These are phyloP conservation scores for human DNA, from an alignment of 2,113 vertebrate species.

Conservation along the genomic window DNA sequence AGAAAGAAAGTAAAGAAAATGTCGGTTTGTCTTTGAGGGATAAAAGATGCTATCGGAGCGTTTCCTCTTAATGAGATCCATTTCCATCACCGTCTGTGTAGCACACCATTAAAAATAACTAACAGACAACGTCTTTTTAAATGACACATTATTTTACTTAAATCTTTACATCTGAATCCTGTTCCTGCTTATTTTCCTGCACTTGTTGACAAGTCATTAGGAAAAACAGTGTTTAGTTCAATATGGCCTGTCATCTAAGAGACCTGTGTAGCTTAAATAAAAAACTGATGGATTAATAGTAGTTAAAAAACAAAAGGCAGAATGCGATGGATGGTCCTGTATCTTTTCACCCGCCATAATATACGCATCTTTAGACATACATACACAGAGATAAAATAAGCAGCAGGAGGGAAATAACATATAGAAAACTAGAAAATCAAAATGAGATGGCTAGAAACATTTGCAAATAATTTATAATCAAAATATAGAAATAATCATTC, in stretches of 20 bases:
- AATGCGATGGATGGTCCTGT: neutral
- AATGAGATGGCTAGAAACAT: neutral
- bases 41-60: neutral
- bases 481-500: neutral
- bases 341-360: neutral
- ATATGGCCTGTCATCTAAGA: slow-evolving; percentile 42
- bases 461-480: neutral
- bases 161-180: slow-evolving; percentile 34
- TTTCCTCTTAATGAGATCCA: slow-evolving; percentile 22
- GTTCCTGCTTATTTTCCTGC: slow-evolving; percentile 24
- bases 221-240: neutral
- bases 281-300: neutral
- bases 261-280: neutral
- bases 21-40: neutral
- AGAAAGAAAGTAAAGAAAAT: neutral
- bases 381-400: neutral
- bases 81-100: neutral
- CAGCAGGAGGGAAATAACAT: neutral
- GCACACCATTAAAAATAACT: slow-evolving; percentile 61
- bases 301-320: neutral
- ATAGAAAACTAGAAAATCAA: neutral
- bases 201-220: slow-evolving; percentile 60
- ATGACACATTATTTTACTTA: slow-evolving; percentile 36
- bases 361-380: neutral
- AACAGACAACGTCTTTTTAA: slow-evolving; percentile 17